phyloP scores from a whole-genome alignment of 2,797 vertebrate genomes.

The Apogon talboti region DNA sequence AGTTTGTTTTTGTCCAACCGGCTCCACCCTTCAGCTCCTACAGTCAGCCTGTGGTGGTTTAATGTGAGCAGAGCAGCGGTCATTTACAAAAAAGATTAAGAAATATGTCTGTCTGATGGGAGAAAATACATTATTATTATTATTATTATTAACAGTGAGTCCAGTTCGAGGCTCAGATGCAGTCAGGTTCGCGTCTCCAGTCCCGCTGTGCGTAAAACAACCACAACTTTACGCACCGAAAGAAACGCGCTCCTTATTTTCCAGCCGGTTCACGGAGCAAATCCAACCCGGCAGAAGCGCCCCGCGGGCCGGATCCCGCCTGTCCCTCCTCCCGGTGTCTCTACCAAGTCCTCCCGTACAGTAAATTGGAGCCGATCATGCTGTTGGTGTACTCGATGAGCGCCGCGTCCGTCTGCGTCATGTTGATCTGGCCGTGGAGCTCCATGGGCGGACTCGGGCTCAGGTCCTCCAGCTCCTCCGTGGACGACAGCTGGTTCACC shows the following conservation, averaged over 20 bases:
- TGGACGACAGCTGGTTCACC: slow-evolving; percentile 72
- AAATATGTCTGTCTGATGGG: slow-evolving; percentile 4
- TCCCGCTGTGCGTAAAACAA: slow-evolving; percentile 35
- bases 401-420: slow-evolving; percentile 88
- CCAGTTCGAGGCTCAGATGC: neutral
- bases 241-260: neutral
- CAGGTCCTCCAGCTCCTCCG: slow-evolving; percentile 87
- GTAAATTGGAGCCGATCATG: slow-evolving; percentile 89
- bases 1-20: neutral
- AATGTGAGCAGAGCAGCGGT: slow-evolving; percentile 12
- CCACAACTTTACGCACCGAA: slow-evolving; percentile 37
- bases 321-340: neutral
- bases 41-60: slow-evolving; percentile 46
- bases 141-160: slow-evolving; percentile 9
- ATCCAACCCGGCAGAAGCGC: neutral
- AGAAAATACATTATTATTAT: slow-evolving; percentile 6
- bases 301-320: neutral
- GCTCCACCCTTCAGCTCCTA: slow-evolving; percentile 1
- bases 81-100: slow-evolving; percentile 5
- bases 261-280: slow-evolving; percentile 8
- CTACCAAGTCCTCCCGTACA: slow-evolving; percentile 95
- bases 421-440: slow-evolving; percentile 84
- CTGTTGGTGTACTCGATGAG: slow-evolving; percentile 88
- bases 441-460: slow-evolving; percentile 86
- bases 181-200: slow-evolving; percentile 10